Conservation (phyloP, 2,888 invertebrate genomes). For the Meganola albula region DNA sequence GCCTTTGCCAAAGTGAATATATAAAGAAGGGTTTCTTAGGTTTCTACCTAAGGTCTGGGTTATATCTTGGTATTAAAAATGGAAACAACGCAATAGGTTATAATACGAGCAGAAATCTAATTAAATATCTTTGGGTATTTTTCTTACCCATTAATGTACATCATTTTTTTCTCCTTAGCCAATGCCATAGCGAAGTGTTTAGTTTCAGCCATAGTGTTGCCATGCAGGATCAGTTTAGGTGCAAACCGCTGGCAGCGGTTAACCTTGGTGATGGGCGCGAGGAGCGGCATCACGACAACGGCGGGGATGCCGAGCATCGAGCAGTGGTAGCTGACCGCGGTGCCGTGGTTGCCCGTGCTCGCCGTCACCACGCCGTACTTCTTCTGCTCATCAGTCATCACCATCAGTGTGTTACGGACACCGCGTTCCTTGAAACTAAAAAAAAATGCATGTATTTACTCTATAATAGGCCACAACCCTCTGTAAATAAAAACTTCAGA, state of each 20-base stretch:
- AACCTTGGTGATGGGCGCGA: conserved; percentile 94
- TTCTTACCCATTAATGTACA: conserved; percentile 91
- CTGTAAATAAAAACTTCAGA: too few species aligned
- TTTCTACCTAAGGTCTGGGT: not conserved
- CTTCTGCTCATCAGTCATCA: conserved; percentile 84
- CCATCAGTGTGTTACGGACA: conserved; percentile 87
- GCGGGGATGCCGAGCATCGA: conserved; percentile 82
- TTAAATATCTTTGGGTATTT: too few species aligned
- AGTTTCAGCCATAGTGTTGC: conserved; percentile 87
- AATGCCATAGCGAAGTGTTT: conserved; percentile 85
- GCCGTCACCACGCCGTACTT: conserved; percentile 90
- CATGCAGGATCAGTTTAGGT: conserved; percentile 87
- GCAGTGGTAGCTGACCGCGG: conserved; percentile 85
- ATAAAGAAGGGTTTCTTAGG: not conserved
- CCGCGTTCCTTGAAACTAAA: conserved; percentile 95
- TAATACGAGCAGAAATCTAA: too few species aligned
- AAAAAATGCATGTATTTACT: too few species aligned
- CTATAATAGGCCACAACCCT: too few species aligned
- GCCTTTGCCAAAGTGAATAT: too few species aligned
- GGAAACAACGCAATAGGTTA: too few species aligned
- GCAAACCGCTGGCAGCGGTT: conserved; percentile 87
- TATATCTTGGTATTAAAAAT: not conserved
- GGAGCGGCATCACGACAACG: conserved; percentile 91
- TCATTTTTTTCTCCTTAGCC: conserved; percentile 82
- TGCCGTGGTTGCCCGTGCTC: conserved; percentile 94